Evolutionary conservation across 2,888 invertebrate species (phyloP), one percentile per base, ranked within the genome.

Genomic region (Pinctada fucata): DNA sequence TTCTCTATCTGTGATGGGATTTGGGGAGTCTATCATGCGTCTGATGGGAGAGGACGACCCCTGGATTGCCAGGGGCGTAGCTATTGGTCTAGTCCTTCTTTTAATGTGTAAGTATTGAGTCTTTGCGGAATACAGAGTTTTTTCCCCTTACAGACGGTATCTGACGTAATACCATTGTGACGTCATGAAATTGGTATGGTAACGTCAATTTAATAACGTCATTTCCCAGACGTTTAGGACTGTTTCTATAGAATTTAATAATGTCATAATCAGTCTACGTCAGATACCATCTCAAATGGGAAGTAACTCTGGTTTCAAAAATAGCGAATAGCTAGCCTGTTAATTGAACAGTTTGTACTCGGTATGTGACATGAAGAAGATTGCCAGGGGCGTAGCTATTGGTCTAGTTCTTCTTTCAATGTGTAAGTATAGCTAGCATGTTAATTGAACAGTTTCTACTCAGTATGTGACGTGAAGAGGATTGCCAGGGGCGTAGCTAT

Each of bases 11-110:
- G 97, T 98, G 8, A 95, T 98, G 93, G 97, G 99, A 90, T 98
- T 99, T 93, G 99, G 98, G 66, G 99, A 99, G 93, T 97, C 98
- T 0, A 96, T 99, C 95, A 97, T 97, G 5, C 96, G 95, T 79
- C 93, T 99, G 72, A 95, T 98, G 51, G 95, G 95, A 10, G 79
- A 87, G 47, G 84, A 88, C 50, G 95, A 93, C 85, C 88, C 91
- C 3, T 97, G 97, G 96, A 96, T 96, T 5, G 96, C 97, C 71
- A 94, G 97, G 88, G 96, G 96, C 3, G 96, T 99, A 92, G 98
- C 97, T 6, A 95, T 96, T 76, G 95, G 96, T 4, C 97, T 98
- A 69, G 96, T 98, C 1, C 93, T 98, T 69, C 93, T 97, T 63
- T 94, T 99, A 31, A 96, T 97, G 76, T 95, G 93, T 90, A 80